phyloP scores from a whole-genome alignment of 1,140 invertebrate species.

The Saccostrea echinata region DNA sequence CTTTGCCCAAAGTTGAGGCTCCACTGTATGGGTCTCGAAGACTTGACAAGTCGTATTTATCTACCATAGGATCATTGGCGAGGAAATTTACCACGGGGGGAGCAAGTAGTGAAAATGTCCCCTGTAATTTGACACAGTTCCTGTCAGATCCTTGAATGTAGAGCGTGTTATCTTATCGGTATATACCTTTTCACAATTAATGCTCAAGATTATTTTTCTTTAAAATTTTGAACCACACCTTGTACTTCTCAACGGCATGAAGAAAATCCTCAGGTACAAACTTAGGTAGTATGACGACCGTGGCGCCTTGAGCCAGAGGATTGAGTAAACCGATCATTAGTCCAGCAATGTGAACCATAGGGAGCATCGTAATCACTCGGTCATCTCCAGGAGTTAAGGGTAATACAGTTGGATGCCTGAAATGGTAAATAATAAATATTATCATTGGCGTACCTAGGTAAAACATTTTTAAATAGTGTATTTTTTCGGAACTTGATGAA shows the following conservation, averaged over 20 bases:
- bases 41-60: slow-evolving; percentile 82
- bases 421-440: neutral
- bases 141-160: neutral
- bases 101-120: slow-evolving; percentile 75
- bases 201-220: neutral
- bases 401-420: slow-evolving; percentile 57
- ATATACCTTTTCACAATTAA: neutral
- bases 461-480: neutral
- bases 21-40: slow-evolving; percentile 84
- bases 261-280: slow-evolving; percentile 87
- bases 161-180: neutral
- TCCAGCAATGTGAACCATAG: slow-evolving; percentile 69
- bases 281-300: slow-evolving; percentile 86
- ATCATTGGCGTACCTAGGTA: neutral
- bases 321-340: slow-evolving; percentile 69
- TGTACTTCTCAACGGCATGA: slow-evolving; percentile 84
- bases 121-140: slow-evolving; percentile 45
- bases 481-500: neutral
- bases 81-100: slow-evolving; percentile 85
- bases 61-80: slow-evolving; percentile 84
- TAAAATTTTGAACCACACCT: slow-evolving; percentile 73
- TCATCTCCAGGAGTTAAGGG: slow-evolving; percentile 57
- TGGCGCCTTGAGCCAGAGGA: slow-evolving; percentile 83
- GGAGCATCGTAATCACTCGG: slow-evolving; percentile 57
- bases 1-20: slow-evolving; percentile 86